Percentiles rank a stretch among this genome's conserved stretches.
phyloP scores from a whole-genome alignment of 2,113 vertebrate genomes.

The Tyrannus savana region DNA sequence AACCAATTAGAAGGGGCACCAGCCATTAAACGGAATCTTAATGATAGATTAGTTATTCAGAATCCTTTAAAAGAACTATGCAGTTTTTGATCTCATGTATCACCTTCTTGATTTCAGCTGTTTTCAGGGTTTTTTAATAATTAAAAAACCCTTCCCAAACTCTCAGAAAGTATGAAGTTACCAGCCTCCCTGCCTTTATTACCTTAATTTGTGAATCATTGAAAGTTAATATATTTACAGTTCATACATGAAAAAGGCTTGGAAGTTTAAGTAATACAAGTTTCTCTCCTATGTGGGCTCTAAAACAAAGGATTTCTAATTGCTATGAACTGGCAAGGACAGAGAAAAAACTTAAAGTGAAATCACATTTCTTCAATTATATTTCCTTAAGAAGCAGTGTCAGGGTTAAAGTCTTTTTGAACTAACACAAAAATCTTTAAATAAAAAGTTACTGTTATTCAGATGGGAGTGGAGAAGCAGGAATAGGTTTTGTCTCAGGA shows the following conservation, averaged over 20 bases:
- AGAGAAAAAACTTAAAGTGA: background rate
- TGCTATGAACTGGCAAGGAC: background rate
- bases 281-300: background rate
- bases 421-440: background rate
- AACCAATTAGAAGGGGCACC: constrained; percentile 45
- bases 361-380: constrained; percentile 7
- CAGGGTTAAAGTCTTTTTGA: background rate
- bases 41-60: constrained; percentile 10
- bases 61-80: background rate
- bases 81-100: background rate
- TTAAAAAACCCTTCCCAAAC: background rate
- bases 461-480: background rate
- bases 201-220: background rate
- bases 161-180: background rate
- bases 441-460: background rate
- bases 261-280: background rate
- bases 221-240: background rate
- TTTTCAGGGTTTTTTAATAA: background rate
- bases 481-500: background rate
- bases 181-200: background rate
- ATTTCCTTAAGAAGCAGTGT: constrained; percentile 12
- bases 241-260: background rate
- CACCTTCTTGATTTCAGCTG: background rate
- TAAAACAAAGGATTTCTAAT: background rate
- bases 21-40: constrained; percentile 32